These are phyloP conservation scores for Nyctibius bracteatus DNA, from an alignment of 2,113 vertebrate species.

Conservation along the genomic window DNA sequence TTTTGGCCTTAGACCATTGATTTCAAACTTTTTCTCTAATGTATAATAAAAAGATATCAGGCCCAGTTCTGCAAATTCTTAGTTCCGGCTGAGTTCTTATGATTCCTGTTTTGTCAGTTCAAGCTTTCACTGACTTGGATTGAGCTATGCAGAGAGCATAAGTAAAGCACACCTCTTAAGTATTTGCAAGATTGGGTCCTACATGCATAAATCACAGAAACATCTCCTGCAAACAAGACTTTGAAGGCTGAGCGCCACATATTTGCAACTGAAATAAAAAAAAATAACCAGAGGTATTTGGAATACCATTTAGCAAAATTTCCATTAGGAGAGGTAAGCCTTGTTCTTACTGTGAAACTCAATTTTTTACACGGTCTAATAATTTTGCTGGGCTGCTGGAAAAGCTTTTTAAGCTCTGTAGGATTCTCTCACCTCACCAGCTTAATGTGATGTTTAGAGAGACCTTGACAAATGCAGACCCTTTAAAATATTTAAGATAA, in stretches of 20 bases:
- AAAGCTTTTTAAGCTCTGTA: background rate
- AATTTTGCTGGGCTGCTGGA: background rate
- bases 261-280: background rate
- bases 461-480: conserved; percentile 28
- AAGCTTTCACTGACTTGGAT: background rate
- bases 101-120: background rate
- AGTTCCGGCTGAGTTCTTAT: background rate
- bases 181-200: background rate
- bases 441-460: conserved; percentile 9
- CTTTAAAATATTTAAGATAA: conserved; percentile 65
- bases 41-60: background rate
- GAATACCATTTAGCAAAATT: background rate
- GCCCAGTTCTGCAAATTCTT: background rate
- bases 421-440: background rate
- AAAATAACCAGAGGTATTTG: background rate
- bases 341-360: background rate
- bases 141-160: fast-evolving
- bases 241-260: background rate
- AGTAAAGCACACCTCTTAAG: background rate
- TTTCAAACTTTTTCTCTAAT: background rate
- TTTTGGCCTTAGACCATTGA: background rate
- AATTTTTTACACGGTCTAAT: background rate
- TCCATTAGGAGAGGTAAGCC: background rate
- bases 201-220: background rate
- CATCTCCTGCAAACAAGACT: background rate